Evolutionary conservation across 2,888 invertebrate species (phyloP).

Genomic region (Meganola albula): DNA sequence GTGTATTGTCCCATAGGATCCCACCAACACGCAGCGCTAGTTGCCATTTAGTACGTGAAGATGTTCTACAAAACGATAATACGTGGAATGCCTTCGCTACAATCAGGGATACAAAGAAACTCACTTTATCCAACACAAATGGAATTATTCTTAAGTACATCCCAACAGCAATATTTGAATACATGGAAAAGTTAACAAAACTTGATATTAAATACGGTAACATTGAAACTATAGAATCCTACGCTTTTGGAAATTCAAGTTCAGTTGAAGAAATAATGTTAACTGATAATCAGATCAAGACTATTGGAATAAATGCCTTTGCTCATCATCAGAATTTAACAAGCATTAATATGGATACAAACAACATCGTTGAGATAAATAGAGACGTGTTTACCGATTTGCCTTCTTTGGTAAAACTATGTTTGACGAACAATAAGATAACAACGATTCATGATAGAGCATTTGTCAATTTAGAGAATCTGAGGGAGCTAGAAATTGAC

Average conservation of each 20-base stretch:
- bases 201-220: constrained; percentile 83
- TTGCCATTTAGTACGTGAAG: constrained; percentile 81
- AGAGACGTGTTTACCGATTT: constrained; percentile 84
- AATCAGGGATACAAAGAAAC: constrained; percentile 78
- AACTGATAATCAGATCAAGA: constrained; percentile 81
- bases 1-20: constrained; percentile 35
- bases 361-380: constrained; percentile 84
- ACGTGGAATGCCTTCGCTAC: constrained; percentile 82
- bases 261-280: constrained; percentile 81
- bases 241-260: constrained; percentile 84
- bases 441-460: constrained; percentile 90
- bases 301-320: constrained; percentile 81
- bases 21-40: constrained; percentile 78
- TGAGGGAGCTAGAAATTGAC: constrained; percentile 87
- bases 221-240: constrained; percentile 80
- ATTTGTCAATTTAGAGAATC: constrained; percentile 81
- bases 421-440: constrained; percentile 89
- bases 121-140: constrained; percentile 82
- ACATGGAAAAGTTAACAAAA: constrained; percentile 72
- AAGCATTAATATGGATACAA: constrained; percentile 82
- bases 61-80: constrained; percentile 76
- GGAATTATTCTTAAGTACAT: constrained; percentile 81
- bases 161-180: constrained; percentile 80
- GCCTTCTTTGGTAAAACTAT: constrained; percentile 83
- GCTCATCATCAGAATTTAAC: constrained; percentile 81